Base-by-base conservation (phyloP, 1,140 invertebrate species). In the Orius insidiosus region DNA sequence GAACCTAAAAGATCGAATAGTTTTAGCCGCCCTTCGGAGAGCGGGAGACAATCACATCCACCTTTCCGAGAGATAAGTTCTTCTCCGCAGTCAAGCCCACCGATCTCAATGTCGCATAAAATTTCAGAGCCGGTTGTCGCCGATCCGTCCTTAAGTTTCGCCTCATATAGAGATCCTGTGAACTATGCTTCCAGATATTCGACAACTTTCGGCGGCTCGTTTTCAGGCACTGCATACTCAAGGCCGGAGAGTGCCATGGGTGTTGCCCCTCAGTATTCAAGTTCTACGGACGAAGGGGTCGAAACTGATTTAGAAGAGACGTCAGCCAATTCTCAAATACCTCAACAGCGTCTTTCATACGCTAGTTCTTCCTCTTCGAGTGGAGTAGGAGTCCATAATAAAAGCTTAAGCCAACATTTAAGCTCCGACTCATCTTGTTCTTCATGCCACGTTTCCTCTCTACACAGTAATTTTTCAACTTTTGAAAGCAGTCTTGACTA, bases 401-500 rank as follows among this genome's bases (percentile, higher is more conserved):
- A 78, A 65, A 78, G 75, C 56, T 67, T 80, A 16, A 77, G 74
- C 56, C 76, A 80, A 61, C 78, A 80, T 53, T 60, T 79, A 33
- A 79, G 76, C 58, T 76, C n/a, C 76, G 76, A 78, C 60, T 75
- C 72, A n/a, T 75, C 72, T 0, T 54, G 54, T 49, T 54, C 54
- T 19, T 56, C 55, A 10, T 55, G 52, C 24, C 54, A 56, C 32
- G 52, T 54, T 14, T 57, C 55, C 10, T 55, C 55, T 13, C 46
- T 55, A 19, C 71, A 74, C 57, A 78, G 75, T 56, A 80, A 79
- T 59, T 80, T 79, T 60, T 77, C 74, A 5, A 69, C 79, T 37
- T 85, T 83, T 55, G 82, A 89, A 63, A 85, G 69, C 45, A 75
- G 84, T 59, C 71, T 89, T 53, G 87, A 92, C 63, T 88, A 86